Percentiles rank a stretch among this genome's conserved stretches.
phyloP scores from a whole-genome alignment of 2,888 invertebrate species.

The Salpingus planirostris region DNA sequence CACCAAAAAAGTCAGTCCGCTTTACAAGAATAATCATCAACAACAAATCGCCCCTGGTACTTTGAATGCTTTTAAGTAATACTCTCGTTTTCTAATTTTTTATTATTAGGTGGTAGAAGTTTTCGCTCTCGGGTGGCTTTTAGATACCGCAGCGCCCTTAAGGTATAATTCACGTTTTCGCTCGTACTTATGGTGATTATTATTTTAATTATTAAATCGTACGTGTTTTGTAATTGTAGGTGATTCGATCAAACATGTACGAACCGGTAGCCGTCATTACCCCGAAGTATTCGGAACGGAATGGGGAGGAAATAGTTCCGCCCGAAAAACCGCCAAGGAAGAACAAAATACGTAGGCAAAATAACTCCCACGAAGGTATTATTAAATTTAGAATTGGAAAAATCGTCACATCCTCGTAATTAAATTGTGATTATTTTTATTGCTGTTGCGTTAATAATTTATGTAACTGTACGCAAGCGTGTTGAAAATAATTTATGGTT shows the following conservation, averaged over 20 bases:
- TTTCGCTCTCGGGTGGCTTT: slow-evolving; percentile 7
- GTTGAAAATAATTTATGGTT: slow-evolving; percentile 7
- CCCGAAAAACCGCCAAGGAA: slow-evolving; percentile 30
- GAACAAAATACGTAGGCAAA: too few species aligned
- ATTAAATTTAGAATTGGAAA: too few species aligned
- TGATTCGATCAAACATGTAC: slow-evolving; percentile 34
- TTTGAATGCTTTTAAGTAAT: too few species aligned
- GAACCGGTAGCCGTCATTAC: slow-evolving; percentile 34
- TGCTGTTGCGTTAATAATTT: too few species aligned
- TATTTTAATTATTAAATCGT: too few species aligned
- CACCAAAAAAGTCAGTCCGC: slow-evolving; percentile 15
- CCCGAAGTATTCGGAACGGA: slow-evolving; percentile 18
- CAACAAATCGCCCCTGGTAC: too few species aligned
- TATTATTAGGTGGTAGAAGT: too few species aligned
- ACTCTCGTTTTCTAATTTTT: background rate
- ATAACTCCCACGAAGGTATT: slow-evolving; percentile 14
- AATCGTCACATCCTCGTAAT: too few species aligned
- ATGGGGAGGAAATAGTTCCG: slow-evolving; percentile 18
- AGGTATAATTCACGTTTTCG: slow-evolving; percentile 15
- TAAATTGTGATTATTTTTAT: too few species aligned
- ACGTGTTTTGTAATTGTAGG: slow-evolving; percentile 23
- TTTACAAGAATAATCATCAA: too few species aligned
- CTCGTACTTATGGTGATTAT: background rate
- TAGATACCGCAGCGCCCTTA: slow-evolving; percentile 14
- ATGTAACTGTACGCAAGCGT: slow-evolving; percentile 13